Conservation (phyloP, 2,888 invertebrate genomes). For the Shargacucullia verbasci region DNA sequence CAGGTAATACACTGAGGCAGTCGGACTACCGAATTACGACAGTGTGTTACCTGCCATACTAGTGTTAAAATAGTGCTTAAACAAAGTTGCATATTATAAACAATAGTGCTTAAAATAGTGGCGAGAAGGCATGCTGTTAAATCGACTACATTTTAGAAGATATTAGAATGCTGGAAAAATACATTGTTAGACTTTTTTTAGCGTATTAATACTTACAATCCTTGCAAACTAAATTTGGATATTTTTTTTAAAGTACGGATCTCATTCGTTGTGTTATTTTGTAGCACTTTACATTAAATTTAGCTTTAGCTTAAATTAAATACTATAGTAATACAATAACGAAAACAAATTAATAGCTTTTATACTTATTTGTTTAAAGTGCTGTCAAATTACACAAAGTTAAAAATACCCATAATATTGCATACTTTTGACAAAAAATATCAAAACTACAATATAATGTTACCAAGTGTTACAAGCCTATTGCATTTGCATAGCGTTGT, state of each 20-base stretch:
- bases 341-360: too few species aligned
- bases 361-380: too few species aligned
- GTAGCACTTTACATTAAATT: too few species aligned
- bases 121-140: constrained; percentile 46
- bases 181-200: background rate
- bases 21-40: too few species aligned
- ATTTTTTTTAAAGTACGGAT: background rate
- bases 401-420: too few species aligned
- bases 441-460: background rate
- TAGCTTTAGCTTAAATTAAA: too few species aligned
- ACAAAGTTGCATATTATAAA: background rate
- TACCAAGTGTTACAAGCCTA: background rate
- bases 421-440: too few species aligned
- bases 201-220: constrained; percentile 39
- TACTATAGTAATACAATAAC: too few species aligned
- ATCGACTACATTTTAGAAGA: constrained; percentile 18
- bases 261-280: too few species aligned
- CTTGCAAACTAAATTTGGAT: background rate
- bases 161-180: constrained; percentile 18
- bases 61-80: constrained; percentile 1
- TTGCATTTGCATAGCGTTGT: constrained; percentile 25
- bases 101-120: constrained; percentile 27
- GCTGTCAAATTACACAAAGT: background rate
- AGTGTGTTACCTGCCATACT: constrained; percentile 22
- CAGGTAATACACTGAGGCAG: too few species aligned